Conservation (phyloP, 2,113 vertebrate species). For the Holacanthus passer region DNA sequence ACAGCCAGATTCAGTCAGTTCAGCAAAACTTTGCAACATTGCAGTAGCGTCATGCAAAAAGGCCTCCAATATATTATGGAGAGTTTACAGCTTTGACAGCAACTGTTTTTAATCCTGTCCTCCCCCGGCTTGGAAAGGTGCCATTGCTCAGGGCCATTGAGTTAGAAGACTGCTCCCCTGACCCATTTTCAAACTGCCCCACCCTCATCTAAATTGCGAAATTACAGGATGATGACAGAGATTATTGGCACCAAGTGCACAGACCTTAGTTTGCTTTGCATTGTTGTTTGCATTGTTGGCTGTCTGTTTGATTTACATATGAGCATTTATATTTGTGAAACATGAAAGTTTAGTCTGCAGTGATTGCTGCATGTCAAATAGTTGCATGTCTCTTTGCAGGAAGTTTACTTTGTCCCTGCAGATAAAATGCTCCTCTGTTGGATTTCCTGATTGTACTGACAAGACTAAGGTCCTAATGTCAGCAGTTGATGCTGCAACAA, state of each 20-base stretch:
- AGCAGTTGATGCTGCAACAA: background rate
- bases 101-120: constrained; percentile 43
- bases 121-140: constrained; percentile 28
- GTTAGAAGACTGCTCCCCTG: constrained; percentile 26
- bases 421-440: background rate
- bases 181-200: constrained; percentile 30
- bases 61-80: background rate
- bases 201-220: constrained; percentile 35
- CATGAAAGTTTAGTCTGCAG: background rate
- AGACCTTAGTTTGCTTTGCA: background rate
- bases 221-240: constrained; percentile 66
- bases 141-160: background rate
- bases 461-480: background rate
- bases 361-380: background rate
- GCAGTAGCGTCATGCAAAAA: background rate
- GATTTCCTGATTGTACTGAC: constrained; percentile 22
- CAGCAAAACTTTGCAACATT: background rate
- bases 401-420: constrained; percentile 1
- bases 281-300: background rate
- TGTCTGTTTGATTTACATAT: background rate
- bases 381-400: background rate
- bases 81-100: constrained; percentile 16
- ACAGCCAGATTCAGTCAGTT: background rate
- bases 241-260: constrained; percentile 5
- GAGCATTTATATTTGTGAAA: background rate